Conservation (phyloP, 2,113 vertebrate genomes). For the Aptenodytes forsteri region DNA sequence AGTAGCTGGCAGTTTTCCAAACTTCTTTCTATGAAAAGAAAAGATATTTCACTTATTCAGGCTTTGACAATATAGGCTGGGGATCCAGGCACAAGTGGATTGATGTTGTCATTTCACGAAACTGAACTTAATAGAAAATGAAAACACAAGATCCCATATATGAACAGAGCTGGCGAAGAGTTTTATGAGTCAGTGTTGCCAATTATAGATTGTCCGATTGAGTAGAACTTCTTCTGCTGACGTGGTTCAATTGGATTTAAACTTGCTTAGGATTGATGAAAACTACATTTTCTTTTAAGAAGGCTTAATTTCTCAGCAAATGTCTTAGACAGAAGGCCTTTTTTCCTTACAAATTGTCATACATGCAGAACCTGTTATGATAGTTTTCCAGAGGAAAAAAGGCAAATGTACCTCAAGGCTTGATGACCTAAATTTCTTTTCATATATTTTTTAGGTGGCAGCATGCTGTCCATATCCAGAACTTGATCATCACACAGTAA, state of each 20-base stretch:
- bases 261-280: not conserved
- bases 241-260: not conserved
- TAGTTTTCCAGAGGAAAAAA: not conserved
- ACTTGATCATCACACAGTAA: not conserved
- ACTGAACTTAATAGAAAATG: not conserved
- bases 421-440: not conserved
- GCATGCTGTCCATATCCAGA: not conserved
- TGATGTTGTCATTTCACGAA: not conserved
- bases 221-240: not conserved
- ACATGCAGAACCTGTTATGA: not conserved
- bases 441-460: not conserved
- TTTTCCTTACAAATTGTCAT: not conserved
- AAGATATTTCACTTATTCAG: not conserved
- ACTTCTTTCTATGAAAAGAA: slow-evolving; percentile 10
- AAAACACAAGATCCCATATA: not conserved
- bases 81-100: not conserved
- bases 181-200: not conserved
- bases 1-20: not conserved
- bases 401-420: not conserved
- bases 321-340: fast-evolving
- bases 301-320: not conserved
- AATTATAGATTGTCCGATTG: not conserved
- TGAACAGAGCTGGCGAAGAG: not conserved
- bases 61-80: not conserved
- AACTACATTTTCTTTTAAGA: not conserved